Evolutionary conservation across 2,888 invertebrate genomes (phyloP).

Genomic region (Dioctria linearis): DNA sequence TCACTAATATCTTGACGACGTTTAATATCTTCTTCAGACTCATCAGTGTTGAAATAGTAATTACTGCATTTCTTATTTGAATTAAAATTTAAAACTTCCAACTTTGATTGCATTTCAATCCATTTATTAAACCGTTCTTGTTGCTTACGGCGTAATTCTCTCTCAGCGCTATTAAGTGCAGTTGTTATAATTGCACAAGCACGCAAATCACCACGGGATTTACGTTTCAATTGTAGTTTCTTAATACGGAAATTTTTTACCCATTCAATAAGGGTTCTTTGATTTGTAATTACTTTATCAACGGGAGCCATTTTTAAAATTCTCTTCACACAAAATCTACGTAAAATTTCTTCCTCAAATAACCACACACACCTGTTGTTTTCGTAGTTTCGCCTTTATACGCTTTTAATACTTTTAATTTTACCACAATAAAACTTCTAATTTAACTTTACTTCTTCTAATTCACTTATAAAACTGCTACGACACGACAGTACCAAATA

Average conservation of each 20-base stretch:
- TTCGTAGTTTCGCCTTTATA: background rate
- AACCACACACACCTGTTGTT: constrained; percentile 39
- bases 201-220: constrained; percentile 72
- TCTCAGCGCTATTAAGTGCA: constrained; percentile 73
- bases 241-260: constrained; percentile 74
- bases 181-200: constrained; percentile 75
- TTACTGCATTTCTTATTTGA: constrained; percentile 7
- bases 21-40: constrained; percentile 61
- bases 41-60: constrained; percentile 29
- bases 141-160: constrained; percentile 74
- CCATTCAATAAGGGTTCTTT: constrained; percentile 71
- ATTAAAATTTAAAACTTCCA: constrained; percentile 60
- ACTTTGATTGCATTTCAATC: constrained; percentile 69
- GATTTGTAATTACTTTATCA: constrained; percentile 16
- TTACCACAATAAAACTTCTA: background rate
- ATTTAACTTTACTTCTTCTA: background rate
- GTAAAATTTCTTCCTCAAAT: constrained; percentile 18
- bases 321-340: constrained; percentile 31
- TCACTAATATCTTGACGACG: constrained; percentile 64
- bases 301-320: constrained; percentile 23
- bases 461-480: background rate
- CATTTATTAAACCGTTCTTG: constrained; percentile 73
- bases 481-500: background rate
- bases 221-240: constrained; percentile 71
- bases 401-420: too few species aligned